Evolutionary conservation across 2,888 invertebrate species (phyloP).

Genomic region (Thalpophila matura): DNA sequence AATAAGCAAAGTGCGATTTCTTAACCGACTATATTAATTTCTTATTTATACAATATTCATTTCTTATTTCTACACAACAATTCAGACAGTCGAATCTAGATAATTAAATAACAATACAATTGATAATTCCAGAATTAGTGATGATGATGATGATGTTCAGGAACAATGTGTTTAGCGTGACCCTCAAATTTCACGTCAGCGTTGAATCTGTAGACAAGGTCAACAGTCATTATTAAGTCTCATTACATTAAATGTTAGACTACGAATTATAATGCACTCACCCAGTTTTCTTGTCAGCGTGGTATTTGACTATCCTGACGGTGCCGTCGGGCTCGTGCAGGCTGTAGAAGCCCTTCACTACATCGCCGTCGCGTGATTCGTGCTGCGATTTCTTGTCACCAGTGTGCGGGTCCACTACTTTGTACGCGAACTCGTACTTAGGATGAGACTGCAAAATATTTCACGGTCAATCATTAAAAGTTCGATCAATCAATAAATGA

Average conservation of each 20-base stretch:
- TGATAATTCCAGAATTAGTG: neutral
- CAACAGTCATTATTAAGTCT: no score
- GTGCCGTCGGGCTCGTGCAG: constrained; percentile 85
- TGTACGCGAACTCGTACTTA: constrained; percentile 83
- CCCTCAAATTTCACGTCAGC: constrained; percentile 69
- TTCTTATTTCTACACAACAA: constrained; percentile 11
- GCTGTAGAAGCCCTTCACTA: constrained; percentile 81
- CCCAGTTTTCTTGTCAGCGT: constrained; percentile 71
- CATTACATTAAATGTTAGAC: no score
- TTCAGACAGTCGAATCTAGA: constrained; percentile 1
- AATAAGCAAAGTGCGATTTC: no score
- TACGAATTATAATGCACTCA: constrained; percentile 9
- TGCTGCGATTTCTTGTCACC: constrained; percentile 81
- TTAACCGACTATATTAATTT: no score
- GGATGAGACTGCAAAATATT: constrained; percentile 68
- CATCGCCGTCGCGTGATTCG: constrained; percentile 73
- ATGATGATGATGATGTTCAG: constrained; percentile 60
- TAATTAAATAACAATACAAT: constrained; percentile 15
- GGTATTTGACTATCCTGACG: constrained; percentile 81
- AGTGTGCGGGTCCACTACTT: constrained; percentile 83
- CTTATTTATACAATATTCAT: no score
- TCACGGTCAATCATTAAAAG: no score
- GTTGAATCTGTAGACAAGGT: constrained; percentile 67
- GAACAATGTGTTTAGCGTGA: constrained; percentile 61
- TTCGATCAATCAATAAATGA: no score